Evolutionary conservation across 2,888 invertebrate species (phyloP).

Genomic region (Oegoconia quadripuncta): DNA sequence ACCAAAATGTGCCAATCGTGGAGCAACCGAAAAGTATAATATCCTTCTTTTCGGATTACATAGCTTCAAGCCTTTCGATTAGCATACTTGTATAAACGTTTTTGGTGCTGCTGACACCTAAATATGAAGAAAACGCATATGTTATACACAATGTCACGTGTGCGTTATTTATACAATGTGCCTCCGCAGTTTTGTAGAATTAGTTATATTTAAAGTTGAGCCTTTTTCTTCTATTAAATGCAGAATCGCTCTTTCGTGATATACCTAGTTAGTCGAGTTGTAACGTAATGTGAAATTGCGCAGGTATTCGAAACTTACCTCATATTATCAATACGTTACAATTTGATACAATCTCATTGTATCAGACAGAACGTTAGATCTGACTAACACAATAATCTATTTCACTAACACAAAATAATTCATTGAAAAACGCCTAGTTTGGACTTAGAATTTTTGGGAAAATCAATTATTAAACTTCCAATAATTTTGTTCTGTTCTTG

Average conservation of each 20-base stretch:
- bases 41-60: slow-evolving; percentile 4
- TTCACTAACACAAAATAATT: neutral
- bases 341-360: slow-evolving; percentile 2
- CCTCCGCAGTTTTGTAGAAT: slow-evolving; percentile 7
- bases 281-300: too few species aligned
- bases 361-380: slow-evolving; percentile 11
- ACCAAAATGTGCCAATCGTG: slow-evolving; percentile 34
- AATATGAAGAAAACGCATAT: slow-evolving; percentile 17
- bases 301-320: neutral
- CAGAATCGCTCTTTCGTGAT: too few species aligned
- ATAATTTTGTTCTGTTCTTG: slow-evolving; percentile 18
- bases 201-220: too few species aligned
- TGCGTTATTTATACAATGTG: slow-evolving; percentile 3
- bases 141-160: slow-evolving; percentile 1
- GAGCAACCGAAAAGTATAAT: slow-evolving; percentile 21
- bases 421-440: neutral
- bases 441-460: neutral
- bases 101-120: slow-evolving; percentile 18
- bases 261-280: too few species aligned
- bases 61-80: slow-evolving; percentile 17
- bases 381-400: slow-evolving; percentile 6
- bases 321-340: neutral
- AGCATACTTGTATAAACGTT: slow-evolving; percentile 3
- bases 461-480: too few species aligned
- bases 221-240: too few species aligned